A percentile compares a stretch with the other conserved stretches of the same genome.
phyloP scores from a whole-genome alignment of 1,140 invertebrate genomes.

The Brevipalpus yothersi region DNA sequence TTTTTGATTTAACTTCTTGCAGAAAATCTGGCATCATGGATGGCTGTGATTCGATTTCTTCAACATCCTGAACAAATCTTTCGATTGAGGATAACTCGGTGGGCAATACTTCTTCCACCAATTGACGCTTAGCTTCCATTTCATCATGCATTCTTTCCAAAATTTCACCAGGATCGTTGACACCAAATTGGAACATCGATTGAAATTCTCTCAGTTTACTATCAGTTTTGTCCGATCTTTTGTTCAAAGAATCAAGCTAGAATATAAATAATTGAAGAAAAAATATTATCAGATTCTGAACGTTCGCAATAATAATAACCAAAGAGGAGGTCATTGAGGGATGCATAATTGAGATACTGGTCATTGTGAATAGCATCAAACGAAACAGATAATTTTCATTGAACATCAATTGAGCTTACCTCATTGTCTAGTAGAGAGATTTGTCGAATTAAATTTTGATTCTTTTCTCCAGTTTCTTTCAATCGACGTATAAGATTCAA shows the following conservation, averaged over 20 bases:
- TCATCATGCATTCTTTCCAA: conserved; percentile 44
- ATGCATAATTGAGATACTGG: too few relatives aligned
- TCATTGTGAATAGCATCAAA: background rate
- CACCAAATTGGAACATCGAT: background rate
- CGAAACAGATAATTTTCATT: background rate
- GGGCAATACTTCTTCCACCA: conserved; percentile 50
- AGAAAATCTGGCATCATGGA: conserved; percentile 33
- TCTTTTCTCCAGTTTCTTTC: conserved; percentile 2
- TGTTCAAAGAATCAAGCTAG: background rate
- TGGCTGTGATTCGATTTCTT: conserved; percentile 36
- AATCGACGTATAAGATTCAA: background rate
- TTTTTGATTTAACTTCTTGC: conserved; percentile 32
- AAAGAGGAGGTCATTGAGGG: background rate
- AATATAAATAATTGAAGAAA: background rate
- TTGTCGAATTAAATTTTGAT: conserved; percentile 6
- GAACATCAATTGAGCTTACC: background rate
- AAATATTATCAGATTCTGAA: background rate
- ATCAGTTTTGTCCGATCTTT: background rate
- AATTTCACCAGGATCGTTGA: background rate
- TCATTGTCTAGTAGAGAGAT: conserved; percentile 1
- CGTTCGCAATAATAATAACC: background rate
- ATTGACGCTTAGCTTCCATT: conserved; percentile 41
- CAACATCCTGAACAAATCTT: conserved; percentile 38
- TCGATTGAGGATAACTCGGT: conserved; percentile 35
- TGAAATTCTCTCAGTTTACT: background rate